Evolutionary conservation across 2,888 invertebrate genomes (phyloP), one percentile per base, ranked within the genome.

Genomic region (Melanostoma mellinum): DNA sequence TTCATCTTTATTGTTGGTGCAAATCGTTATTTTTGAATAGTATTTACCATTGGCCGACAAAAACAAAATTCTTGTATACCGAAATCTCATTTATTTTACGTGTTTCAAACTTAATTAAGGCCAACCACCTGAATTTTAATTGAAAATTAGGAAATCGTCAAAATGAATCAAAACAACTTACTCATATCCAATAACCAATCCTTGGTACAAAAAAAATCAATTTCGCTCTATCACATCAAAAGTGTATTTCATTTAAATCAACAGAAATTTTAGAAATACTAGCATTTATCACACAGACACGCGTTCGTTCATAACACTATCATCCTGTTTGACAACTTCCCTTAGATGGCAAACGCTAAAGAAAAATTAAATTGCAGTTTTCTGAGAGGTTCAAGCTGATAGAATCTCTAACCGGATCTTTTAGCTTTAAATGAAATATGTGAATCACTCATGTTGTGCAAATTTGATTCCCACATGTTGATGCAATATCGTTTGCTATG

Each of bases 351-450:
- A 44, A 50, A 50, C 38, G 6, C 42, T 33, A 58, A 50, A 60
- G 44, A 9, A 35, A 61, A 35, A 40, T 60, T 63, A 53, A 48
- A 63, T 55, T 53, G 3, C 38, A 44, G 48, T 4, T 20, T 30
- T 36, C 20, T 20, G 20, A 20, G 20, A 20, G 20, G 20, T 67
- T 33, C 40, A 42, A 35, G 63, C 42, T 30, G 50, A 65, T 65
- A 74, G 61, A 74, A 68, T 60, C 48, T 32, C 38, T 65, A 80
- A 76, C 80, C 80, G 80, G 80, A 80, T 80, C 80, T 76, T 38
- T 35, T 32, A 10, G 44, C 35, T 46, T 76, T 56, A 38, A 53
- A 55, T 44, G 63, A 56, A 71, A 48, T 52, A 42, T 48, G 50
- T 80, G 80, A 80, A 65, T 80, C 80, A 80, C 69, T 20, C 65